Evolutionary conservation across 2,113 vertebrate genomes (phyloP).

Genomic region (Barnardius zonarius): DNA sequence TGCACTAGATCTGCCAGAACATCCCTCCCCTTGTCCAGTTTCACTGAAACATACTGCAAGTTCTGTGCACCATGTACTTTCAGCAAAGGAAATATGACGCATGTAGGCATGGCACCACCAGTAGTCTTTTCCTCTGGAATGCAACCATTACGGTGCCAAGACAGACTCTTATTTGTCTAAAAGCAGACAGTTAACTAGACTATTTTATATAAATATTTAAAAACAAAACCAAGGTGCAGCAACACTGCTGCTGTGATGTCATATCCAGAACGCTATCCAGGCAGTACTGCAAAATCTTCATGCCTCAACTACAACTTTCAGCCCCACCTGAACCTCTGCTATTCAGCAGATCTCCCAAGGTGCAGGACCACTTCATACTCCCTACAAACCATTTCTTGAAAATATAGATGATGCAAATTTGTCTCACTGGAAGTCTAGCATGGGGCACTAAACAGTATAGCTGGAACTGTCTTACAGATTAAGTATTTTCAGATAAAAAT

Average conservation of each 20-base stretch:
- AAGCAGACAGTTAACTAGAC: neutral
- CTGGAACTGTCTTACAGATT: neutral
- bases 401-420: rapidly evolving
- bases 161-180: neutral
- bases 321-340: neutral
- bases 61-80: neutral
- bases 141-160: neutral
- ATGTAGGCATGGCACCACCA: neutral
- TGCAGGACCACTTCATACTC: neutral
- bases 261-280: neutral
- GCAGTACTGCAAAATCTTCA: neutral
- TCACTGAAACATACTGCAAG: neutral
- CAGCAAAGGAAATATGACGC: neutral
- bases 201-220: neutral
- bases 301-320: neutral
- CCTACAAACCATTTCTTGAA: neutral
- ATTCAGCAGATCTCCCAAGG: neutral
- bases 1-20: neutral
- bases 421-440: neutral
- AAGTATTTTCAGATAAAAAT: neutral
- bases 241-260: neutral
- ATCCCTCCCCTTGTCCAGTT: neutral
- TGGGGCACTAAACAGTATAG: neutral
- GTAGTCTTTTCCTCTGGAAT: neutral
- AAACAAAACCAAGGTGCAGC: neutral